Conservation (phyloP, 2,888 invertebrate species). For the Bursaphelenchus okinawaensis region DNA sequence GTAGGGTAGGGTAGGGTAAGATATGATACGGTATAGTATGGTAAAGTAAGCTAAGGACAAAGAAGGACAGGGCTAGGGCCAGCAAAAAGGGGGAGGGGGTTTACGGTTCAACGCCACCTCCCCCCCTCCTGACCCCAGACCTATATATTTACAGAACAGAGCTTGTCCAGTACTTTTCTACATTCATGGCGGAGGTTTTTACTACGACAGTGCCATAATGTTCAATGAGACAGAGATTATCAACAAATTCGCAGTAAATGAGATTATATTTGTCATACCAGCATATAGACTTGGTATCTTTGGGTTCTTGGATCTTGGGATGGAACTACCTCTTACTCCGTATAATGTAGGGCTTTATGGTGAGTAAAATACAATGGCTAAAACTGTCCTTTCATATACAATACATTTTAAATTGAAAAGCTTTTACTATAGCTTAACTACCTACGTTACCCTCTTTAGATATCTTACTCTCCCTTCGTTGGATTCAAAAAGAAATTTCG, state of each 20-base stretch:
- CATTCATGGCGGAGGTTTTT: slow-evolving; percentile 46
- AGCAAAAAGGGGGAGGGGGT: no score
- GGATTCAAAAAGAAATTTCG: slow-evolving; percentile 28
- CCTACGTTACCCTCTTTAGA: slow-evolving; percentile 21
- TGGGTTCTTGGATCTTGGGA: slow-evolving; percentile 35
- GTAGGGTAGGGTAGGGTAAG: no score
- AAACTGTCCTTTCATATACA: slow-evolving; percentile 9
- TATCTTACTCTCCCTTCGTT: slow-evolving; percentile 28
- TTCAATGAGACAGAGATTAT: slow-evolving; percentile 41
- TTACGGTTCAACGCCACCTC: no score
- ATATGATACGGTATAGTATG: no score
- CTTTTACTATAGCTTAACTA: background rate
- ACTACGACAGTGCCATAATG: slow-evolving; percentile 46
- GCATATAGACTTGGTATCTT: slow-evolving; percentile 40
- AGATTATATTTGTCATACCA: slow-evolving; percentile 37
- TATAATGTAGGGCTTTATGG: slow-evolving; percentile 36
- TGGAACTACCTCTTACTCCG: slow-evolving; percentile 20
- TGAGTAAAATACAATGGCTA: background rate
- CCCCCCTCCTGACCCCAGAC: no score
- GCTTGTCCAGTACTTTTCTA: slow-evolving; percentile 41
- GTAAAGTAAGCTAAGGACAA: no score
- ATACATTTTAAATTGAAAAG: background rate
- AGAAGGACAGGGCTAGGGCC: no score
- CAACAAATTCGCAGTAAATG: slow-evolving; percentile 31
- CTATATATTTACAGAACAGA: background rate